Evolutionary conservation across 2,888 invertebrate genomes (phyloP).

Genomic region (Acleris laterana): DNA sequence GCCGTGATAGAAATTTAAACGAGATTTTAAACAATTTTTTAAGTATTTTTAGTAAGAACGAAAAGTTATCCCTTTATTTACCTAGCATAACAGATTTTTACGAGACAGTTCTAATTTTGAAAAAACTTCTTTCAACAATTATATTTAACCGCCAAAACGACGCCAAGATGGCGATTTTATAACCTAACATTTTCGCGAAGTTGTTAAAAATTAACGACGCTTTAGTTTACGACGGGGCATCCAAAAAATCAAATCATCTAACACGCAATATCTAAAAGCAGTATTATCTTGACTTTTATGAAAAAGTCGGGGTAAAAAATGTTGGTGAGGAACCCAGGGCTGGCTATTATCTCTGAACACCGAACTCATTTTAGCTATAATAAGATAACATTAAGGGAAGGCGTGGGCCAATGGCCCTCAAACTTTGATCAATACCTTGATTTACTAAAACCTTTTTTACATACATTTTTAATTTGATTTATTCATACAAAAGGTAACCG

Average conservation of each 20-base stretch:
- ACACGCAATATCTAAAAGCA: conserved; percentile 76
- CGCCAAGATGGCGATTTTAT: neutral
- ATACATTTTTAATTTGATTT: too few relatives aligned
- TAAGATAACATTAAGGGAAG: conserved; percentile 83
- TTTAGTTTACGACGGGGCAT: conserved; percentile 44
- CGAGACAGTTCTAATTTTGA: neutral
- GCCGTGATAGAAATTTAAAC: conserved; percentile 24
- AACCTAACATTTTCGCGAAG: conserved; percentile 32
- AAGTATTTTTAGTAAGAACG: neutral
- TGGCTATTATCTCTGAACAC: conserved; percentile 82
- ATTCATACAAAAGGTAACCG: too few relatives aligned
- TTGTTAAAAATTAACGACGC: conserved; percentile 50
- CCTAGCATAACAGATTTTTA: neutral
- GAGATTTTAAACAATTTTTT: neutral
- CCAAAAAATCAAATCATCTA: conserved; percentile 69
- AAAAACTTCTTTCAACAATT: too few relatives aligned
- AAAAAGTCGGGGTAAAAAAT: conserved; percentile 70
- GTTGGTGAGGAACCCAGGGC: conserved; percentile 68
- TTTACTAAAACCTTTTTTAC: neutral
- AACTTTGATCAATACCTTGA: conserved; percentile 46
- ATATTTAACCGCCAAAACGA: too few relatives aligned
- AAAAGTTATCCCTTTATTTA: neutral
- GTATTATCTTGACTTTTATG: conserved; percentile 63
- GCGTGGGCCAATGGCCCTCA: conserved; percentile 54
- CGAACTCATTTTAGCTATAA: conserved; percentile 84